Evolutionary conservation across 2,797 vertebrate genomes (phyloP).

Genomic region (Argentina silus): DNA sequence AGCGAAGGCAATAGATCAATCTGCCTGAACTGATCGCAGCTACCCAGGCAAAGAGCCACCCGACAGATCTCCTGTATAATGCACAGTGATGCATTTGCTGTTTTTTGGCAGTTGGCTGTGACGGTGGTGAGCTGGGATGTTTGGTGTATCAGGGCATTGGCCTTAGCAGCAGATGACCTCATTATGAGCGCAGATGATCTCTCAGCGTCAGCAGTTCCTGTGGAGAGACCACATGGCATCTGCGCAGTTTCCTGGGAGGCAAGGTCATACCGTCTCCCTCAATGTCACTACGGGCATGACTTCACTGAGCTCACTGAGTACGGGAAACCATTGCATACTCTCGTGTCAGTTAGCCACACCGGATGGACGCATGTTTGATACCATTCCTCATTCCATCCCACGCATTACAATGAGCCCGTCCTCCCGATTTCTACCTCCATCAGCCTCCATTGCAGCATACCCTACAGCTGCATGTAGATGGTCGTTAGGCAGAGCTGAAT

Average conservation of each 20-base stretch:
- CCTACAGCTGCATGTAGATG: background rate
- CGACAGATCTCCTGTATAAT: constrained; percentile 30
- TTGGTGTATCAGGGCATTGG: background rate
- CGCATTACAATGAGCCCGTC: no score
- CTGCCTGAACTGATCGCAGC: constrained; percentile 28
- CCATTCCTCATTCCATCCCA: no score
- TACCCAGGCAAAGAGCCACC: constrained; percentile 20
- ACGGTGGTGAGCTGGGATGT: background rate
- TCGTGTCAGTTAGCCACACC: no score
- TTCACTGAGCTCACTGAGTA: no score
- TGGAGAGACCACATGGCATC: background rate
- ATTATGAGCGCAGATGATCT: background rate
- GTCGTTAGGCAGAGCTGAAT: constrained; percentile 59
- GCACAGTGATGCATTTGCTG: background rate
- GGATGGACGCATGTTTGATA: no score
- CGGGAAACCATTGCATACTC: no score
- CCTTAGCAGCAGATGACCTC: background rate
- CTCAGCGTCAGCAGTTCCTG: background rate
- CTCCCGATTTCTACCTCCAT: no score
- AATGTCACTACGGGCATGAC: background rate
- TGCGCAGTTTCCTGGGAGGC: background rate
- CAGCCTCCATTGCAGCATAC: no score
- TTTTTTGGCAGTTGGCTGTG: background rate
- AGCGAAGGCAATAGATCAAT: constrained; percentile 32
- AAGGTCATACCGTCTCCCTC: background rate